Evolutionary conservation across 2,888 invertebrate species (phyloP).

Genomic region (Diarsia dahlii): DNA sequence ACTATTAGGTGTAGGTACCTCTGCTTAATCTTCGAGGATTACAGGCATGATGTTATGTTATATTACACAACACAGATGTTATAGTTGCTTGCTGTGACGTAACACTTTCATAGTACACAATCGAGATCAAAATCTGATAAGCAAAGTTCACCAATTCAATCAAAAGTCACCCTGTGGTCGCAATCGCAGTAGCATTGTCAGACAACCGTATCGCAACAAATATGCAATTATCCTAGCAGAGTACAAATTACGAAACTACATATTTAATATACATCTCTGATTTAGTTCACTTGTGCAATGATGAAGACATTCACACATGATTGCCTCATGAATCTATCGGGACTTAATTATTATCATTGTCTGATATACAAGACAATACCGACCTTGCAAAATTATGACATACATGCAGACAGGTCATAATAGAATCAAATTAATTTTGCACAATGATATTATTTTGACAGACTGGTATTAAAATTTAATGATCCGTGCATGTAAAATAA

Average conservation of each 20-base stretch:
- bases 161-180: conserved; percentile 17
- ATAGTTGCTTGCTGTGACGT: conserved; percentile 1
- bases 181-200: conserved; percentile 50
- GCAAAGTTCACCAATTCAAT: conserved; percentile 31
- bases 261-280: conserved; percentile 42
- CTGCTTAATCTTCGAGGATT: too few relatives aligned
- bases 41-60: too few relatives aligned
- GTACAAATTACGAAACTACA: conserved; percentile 51
- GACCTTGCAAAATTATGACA: conserved; percentile 34
- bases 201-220: conserved; percentile 46
- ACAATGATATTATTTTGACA: conserved; percentile 41
- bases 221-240: conserved; percentile 57
- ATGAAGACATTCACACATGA: conserved; percentile 61
- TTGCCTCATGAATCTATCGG: conserved; percentile 50
- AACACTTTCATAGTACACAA: conserved; percentile 7
- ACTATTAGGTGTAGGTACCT: too few relatives aligned
- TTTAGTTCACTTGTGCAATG: conserved; percentile 57
- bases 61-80: neutral
- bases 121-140: conserved; percentile 40
- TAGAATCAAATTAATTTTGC: conserved; percentile 28
- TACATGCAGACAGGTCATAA: conserved; percentile 13
- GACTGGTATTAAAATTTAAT: conserved; percentile 29
- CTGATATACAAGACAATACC: conserved; percentile 42
- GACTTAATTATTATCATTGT: conserved; percentile 53
- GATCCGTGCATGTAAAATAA: conserved; percentile 8